A percentile compares a stretch with the other conserved stretches of the same genome.
Evolutionary conservation across 2,888 invertebrate species (phyloP).

Genomic region (Eumacrocentrus americanus): DNA sequence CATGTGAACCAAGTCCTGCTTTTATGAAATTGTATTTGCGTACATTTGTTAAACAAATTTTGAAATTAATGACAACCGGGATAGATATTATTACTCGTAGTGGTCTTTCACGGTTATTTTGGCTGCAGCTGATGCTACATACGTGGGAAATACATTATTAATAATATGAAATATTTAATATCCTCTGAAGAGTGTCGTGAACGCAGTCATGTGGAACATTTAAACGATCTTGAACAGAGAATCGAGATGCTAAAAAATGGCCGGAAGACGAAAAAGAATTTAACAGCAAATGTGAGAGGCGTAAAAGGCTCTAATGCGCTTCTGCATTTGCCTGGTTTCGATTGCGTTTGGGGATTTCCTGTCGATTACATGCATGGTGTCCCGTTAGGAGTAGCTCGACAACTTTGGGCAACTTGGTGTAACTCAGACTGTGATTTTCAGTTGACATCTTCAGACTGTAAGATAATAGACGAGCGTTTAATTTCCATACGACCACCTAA

Average conservation of each 20-base stretch:
- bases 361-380: slow-evolving; percentile 33
- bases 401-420: slow-evolving; percentile 28
- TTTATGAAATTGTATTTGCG: slow-evolving; percentile 34
- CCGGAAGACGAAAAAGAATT: not conserved
- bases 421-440: not conserved
- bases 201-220: not conserved
- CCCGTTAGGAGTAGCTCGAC: slow-evolving; percentile 24
- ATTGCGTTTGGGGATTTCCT: slow-evolving; percentile 32
- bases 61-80: slow-evolving; percentile 25
- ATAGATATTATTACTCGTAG: slow-evolving; percentile 18
- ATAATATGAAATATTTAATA: slow-evolving; percentile 1
- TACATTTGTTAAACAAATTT: slow-evolving; percentile 20
- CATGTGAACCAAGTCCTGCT: slow-evolving; percentile 27
- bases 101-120: slow-evolving; percentile 31
- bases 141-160: slow-evolving; percentile 9
- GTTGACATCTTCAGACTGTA: not conserved
- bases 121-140: slow-evolving; percentile 37
- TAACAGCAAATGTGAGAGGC: not conserved
- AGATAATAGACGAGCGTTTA: slow-evolving; percentile 10
- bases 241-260: not conserved
- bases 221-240: not conserved
- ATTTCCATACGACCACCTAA: slow-evolving; percentile 25
- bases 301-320: not conserved
- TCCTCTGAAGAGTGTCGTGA: not conserved
- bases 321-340: not conserved